A percentile compares a stretch with the other conserved stretches of the same genome.
Conservation (phyloP, 2,797 vertebrate species). For the Lagorchestes hirsutus region DNA sequence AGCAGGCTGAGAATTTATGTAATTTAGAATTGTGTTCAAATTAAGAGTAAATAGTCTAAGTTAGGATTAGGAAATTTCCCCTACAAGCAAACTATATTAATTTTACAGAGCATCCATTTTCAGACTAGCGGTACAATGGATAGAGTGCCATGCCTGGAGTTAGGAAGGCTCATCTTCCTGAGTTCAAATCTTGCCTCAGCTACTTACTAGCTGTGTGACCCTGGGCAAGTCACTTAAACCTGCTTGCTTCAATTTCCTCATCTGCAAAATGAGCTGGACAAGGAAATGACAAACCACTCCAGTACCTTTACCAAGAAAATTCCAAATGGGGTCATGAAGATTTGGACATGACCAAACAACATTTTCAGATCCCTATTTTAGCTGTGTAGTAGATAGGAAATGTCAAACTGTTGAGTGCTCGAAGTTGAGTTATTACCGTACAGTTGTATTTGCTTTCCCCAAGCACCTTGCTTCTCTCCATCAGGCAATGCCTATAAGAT, state of each 20-base stretch:
- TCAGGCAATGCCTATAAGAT: background rate
- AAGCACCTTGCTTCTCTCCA: constrained; percentile 12
- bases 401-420: background rate
- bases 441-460: constrained; percentile 4
- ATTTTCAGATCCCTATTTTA: background rate
- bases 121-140: background rate
- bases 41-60: background rate
- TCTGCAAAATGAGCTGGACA: background rate
- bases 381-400: background rate
- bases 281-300: background rate
- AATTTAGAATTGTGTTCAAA: background rate
- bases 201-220: background rate
- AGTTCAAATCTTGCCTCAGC: background rate
- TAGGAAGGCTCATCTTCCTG: background rate
- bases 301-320: background rate
- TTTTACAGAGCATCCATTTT: background rate
- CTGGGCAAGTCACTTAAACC: background rate
- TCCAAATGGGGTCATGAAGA: background rate
- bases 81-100: background rate
- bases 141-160: background rate
- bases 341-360: background rate
- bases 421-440: background rate
- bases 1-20: background rate
- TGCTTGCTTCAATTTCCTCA: background rate
- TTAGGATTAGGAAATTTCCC: background rate